Percentiles rank a stretch among this genome's conserved stretches.
phyloP scores from a whole-genome alignment of 2,113 vertebrate species.

The Jaculus jaculus region DNA sequence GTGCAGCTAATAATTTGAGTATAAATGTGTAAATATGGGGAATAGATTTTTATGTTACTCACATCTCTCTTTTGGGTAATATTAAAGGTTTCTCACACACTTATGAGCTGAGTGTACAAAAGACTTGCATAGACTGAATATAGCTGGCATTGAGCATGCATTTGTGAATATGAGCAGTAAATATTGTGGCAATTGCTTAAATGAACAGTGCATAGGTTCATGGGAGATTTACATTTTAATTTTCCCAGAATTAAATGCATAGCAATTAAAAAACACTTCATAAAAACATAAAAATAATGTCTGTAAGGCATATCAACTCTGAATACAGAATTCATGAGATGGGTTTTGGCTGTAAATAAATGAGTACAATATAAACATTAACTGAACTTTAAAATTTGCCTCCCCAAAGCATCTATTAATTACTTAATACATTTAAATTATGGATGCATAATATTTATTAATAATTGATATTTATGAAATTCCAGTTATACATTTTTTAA shows the following conservation, averaged over 20 bases:
- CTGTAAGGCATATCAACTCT: not conserved
- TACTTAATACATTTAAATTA: not conserved
- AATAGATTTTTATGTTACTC: not conserved
- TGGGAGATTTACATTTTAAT: not conserved
- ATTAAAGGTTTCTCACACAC: not conserved
- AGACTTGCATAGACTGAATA: not conserved
- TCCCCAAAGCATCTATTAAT: not conserved
- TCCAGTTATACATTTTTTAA: not conserved
- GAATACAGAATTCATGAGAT: constrained; percentile 24
- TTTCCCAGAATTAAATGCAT: constrained; percentile 8
- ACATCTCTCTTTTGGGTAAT: not conserved
- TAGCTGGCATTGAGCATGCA: not conserved
- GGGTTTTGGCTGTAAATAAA: not conserved
- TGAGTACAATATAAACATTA: not conserved
- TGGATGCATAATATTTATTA: not conserved
- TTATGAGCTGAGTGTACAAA: not conserved
- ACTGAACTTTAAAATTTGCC: not conserved
- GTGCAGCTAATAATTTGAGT: not conserved
- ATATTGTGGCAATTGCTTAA: not conserved
- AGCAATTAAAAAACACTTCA: not conserved
- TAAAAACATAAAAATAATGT: not conserved
- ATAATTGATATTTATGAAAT: not conserved
- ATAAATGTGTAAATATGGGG: not conserved
- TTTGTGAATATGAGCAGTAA: not conserved
- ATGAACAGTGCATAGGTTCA: not conserved